These are phyloP conservation scores for Heterodera filipjevi DNA, from an alignment of 2,888 invertebrate genomes.

Conservation along the genomic window DNA sequence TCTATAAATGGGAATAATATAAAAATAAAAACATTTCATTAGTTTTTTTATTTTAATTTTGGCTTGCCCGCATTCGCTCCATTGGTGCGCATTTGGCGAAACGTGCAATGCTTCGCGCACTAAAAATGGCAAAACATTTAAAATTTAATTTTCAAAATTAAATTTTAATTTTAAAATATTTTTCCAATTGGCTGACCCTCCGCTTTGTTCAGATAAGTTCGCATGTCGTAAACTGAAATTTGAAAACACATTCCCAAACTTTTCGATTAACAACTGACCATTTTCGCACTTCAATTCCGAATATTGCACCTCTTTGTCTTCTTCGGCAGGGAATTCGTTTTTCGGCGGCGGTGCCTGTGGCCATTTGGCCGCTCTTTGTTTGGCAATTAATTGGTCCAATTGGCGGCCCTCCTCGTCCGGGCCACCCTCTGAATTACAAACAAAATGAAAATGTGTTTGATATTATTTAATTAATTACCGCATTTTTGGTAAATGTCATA, in stretches of 20 bases:
- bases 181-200: neutral
- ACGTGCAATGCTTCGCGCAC: slow-evolving; percentile 27
- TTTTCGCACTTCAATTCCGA: slow-evolving; percentile 27
- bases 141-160: neutral
- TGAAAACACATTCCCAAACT: too few species aligned
- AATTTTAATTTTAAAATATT: neutral
- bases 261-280: neutral
- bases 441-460: neutral
- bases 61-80: slow-evolving; percentile 23
- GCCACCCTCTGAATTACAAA: slow-evolving; percentile 19
- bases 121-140: neutral
- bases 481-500: slow-evolving; percentile 31
- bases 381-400: slow-evolving; percentile 22
- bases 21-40: neutral
- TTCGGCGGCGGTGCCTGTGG: slow-evolving; percentile 10
- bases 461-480: slow-evolving; percentile 10
- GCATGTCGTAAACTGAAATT: slow-evolving; percentile 25
- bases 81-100: neutral
- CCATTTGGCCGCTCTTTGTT: slow-evolving; percentile 14
- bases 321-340: neutral
- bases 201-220: slow-evolving; percentile 17
- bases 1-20: neutral
- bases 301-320: slow-evolving; percentile 2
- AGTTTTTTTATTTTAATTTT: neutral
- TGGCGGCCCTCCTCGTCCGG: slow-evolving; percentile 20